Evolutionary conservation across 2,797 vertebrate genomes (phyloP).

Genomic region (Neosilurus mollespiculum): DNA sequence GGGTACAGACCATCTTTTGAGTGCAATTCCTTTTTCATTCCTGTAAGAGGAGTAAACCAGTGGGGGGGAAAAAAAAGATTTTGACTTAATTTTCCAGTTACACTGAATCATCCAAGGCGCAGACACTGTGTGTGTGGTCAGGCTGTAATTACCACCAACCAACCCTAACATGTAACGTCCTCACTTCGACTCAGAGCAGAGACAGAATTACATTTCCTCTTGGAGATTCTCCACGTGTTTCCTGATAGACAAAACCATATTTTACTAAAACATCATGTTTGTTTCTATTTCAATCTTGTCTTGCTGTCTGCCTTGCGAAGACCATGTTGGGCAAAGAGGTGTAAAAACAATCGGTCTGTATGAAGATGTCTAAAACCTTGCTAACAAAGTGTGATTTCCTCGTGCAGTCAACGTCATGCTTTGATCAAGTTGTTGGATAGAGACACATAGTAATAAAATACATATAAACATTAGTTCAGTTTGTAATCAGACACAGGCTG

Average conservation of each 20-base stretch:
- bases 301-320: background rate
- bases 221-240: background rate
- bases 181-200: background rate
- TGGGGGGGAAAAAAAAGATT: too few relatives aligned
- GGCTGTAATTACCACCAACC: conserved; percentile 20
- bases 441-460: background rate
- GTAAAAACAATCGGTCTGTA: background rate
- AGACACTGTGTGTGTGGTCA: conserved; percentile 12
- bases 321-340: background rate
- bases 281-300: background rate
- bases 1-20: background rate
- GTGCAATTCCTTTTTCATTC: conserved; percentile 12
- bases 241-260: too few relatives aligned
- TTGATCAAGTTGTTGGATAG: background rate
- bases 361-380: background rate
- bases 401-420: background rate
- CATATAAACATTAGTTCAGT: background rate
- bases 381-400: background rate
- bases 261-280: background rate
- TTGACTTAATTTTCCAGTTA: background rate
- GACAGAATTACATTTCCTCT: background rate
- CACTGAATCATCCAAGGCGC: background rate
- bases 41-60: conserved; percentile 5
- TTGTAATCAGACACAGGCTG: background rate
- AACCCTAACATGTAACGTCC: background rate